Evolutionary conservation across 2,113 vertebrate genomes (phyloP).

Genomic region (Heteronetta atricapilla): DNA sequence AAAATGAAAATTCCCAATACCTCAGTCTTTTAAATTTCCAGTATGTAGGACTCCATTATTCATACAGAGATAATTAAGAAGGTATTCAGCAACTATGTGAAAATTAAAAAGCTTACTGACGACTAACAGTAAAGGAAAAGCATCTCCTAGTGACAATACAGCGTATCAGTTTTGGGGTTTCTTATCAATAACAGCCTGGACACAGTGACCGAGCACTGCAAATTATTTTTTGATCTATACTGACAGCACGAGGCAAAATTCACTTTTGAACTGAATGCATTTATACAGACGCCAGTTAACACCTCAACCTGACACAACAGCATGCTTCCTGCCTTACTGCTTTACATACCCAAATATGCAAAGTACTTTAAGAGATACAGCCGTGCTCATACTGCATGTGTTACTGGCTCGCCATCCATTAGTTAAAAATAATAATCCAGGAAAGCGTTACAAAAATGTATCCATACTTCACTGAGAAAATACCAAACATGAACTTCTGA

Average conservation of each 20-base stretch:
- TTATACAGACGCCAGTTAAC: not conserved
- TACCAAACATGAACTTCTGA: not conserved
- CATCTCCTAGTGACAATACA: not conserved
- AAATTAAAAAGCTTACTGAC: conserved; percentile 3
- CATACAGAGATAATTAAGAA: not conserved
- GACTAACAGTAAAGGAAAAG: conserved; percentile 2
- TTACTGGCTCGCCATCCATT: not conserved
- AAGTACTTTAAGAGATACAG: not conserved
- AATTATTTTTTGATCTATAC: conserved; percentile 55
- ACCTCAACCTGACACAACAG: not conserved
- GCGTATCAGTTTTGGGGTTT: not conserved
- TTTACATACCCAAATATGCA: not conserved
- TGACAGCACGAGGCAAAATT: conserved; percentile 29
- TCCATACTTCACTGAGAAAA: not conserved
- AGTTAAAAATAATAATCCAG: not conserved
- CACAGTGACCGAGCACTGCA: conserved; percentile 6
- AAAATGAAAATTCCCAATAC: not conserved
- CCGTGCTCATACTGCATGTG: not conserved
- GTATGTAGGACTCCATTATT: not conserved
- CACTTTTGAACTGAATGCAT: conserved; percentile 14
- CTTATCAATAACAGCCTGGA: conserved; percentile 39
- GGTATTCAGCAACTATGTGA: not conserved
- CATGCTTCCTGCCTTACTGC: not conserved
- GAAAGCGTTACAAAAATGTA: not conserved
- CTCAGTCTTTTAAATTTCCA: not conserved